Evolutionary conservation across 2,797 vertebrate species (phyloP), one percentile per base, ranked within the genome.

Genomic region (Syncerus caffer): DNA sequence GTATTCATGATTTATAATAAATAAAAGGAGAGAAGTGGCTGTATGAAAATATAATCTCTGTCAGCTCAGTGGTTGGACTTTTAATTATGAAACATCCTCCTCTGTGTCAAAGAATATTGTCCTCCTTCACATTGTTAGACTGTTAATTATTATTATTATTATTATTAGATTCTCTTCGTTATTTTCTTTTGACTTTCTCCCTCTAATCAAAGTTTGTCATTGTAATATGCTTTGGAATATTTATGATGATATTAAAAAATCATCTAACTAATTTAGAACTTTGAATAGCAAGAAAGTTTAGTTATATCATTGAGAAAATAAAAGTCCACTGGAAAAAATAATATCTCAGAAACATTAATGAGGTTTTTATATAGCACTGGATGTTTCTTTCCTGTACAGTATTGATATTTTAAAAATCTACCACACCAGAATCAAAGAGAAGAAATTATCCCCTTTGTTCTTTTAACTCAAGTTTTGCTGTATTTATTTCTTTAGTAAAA

Each of bases 31-130:
- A 97, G 51, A 96, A 62, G 34, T 87, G 7, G 45, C 53, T 92
- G 25, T n/a, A 97, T 96, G 82, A 97, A 97, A 96, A 86, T 92
- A 51, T 96, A 92, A 95, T 97, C 34, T 93, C 53, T 90, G n/a
- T 94, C 42, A 85, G 78, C 31, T 97, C 62, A 95, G 14, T 94
- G 74, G 17, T 55, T 96, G 55, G 58, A 95, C 85, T 96, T 97
- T 90, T 96, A 97, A 98, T 97, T 96, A 91, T 90, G 34, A 87
- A 80, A 29, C 38, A 84, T 80, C 50, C 19, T 95, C 27, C 31
- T 76, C 16, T 53, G 23, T 90, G 58, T 94, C 83, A 64, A 95
- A 90, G 85, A 97, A 94, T 93, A 97, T 60, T 84, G 23, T 53
- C 25, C 15, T 90, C 38, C 92, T 96, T 67, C 29, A 87, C 29